These are phyloP conservation scores for Drosophila melanogaster DNA, from an alignment of 1,140 invertebrate genomes.

Conservation along the genomic window DNA sequence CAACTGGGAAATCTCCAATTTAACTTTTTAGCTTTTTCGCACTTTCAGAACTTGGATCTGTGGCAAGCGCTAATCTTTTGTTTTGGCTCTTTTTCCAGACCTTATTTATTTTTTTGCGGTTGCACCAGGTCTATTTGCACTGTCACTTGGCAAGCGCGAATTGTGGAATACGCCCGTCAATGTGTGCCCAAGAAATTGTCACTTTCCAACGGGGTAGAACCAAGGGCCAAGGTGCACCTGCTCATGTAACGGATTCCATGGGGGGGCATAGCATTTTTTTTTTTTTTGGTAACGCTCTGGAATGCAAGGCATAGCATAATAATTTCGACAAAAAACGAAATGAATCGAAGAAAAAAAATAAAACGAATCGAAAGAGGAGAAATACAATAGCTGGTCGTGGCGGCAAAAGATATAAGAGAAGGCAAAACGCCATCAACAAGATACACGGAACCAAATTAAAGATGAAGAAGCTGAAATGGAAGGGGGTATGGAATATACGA, in stretches of 20 bases:
- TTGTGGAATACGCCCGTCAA: constrained; percentile 55
- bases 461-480: constrained; percentile 66
- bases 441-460: constrained; percentile 82
- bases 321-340: constrained; percentile 60
- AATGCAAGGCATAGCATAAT: constrained; percentile 79
- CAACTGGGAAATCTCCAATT: not conserved
- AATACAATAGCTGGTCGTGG: constrained; percentile 56
- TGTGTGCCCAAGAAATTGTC: constrained; percentile 66
- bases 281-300: constrained; percentile 32
- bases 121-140: constrained; percentile 56
- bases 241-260: constrained; percentile 50
- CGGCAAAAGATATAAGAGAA: constrained; percentile 78
- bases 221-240: constrained; percentile 50
- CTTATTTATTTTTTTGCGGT: constrained; percentile 15
- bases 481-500: not conserved
- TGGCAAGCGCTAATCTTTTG: constrained; percentile 2
- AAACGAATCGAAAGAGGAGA: constrained; percentile 28
- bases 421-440: constrained; percentile 81
- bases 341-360: constrained; percentile 1
- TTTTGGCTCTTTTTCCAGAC: constrained; percentile 8
- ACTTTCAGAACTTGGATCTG: constrained; percentile 18
- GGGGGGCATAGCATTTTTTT: not conserved
- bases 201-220: constrained; percentile 24
- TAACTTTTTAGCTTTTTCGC: constrained; percentile 22
- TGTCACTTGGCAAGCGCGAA: constrained; percentile 58